Evolutionary conservation across 2,888 invertebrate genomes (phyloP).

Genomic region (Iselma pallidipennis): DNA sequence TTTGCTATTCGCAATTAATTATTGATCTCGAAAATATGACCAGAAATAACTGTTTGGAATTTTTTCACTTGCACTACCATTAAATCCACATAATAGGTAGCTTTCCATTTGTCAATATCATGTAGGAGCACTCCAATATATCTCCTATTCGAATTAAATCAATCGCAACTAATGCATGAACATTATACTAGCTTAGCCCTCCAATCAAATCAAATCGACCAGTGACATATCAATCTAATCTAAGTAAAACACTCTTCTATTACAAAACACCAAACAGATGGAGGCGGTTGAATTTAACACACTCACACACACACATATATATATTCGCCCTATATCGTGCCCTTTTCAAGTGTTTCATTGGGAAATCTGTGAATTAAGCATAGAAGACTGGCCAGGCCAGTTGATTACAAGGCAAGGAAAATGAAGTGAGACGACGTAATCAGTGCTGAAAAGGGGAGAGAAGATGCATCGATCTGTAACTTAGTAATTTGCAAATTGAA

Average conservation of each 20-base stretch:
- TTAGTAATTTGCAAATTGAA: slow-evolving; percentile 50
- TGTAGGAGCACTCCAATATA: background rate
- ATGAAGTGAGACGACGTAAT: slow-evolving; percentile 44
- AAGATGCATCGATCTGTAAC: slow-evolving; percentile 32
- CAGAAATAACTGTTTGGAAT: too few species aligned
- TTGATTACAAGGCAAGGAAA: slow-evolving; percentile 41
- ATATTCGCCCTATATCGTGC: slow-evolving; percentile 33
- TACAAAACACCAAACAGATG: slow-evolving; percentile 41
- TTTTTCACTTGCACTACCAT: background rate
- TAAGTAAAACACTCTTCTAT: slow-evolving; percentile 38
- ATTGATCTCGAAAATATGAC: too few species aligned
- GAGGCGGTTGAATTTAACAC: slow-evolving; percentile 42
- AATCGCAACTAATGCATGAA: slow-evolving; percentile 32
- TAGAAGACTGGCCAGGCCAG: slow-evolving; percentile 42
- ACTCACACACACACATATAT: too few species aligned
- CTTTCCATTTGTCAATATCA: background rate
- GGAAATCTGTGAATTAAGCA: too few species aligned
- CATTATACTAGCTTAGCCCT: slow-evolving; percentile 28
- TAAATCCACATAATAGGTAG: background rate
- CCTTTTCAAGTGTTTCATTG: background rate
- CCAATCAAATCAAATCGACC: slow-evolving; percentile 43
- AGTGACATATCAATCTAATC: slow-evolving; percentile 46
- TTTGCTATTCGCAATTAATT: too few species aligned
- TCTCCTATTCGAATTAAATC: slow-evolving; percentile 23
- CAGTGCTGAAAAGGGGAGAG: slow-evolving; percentile 23